Evolutionary conservation across 2,113 vertebrate genomes (phyloP).

Genomic region (Excalfactoria chinensis): DNA sequence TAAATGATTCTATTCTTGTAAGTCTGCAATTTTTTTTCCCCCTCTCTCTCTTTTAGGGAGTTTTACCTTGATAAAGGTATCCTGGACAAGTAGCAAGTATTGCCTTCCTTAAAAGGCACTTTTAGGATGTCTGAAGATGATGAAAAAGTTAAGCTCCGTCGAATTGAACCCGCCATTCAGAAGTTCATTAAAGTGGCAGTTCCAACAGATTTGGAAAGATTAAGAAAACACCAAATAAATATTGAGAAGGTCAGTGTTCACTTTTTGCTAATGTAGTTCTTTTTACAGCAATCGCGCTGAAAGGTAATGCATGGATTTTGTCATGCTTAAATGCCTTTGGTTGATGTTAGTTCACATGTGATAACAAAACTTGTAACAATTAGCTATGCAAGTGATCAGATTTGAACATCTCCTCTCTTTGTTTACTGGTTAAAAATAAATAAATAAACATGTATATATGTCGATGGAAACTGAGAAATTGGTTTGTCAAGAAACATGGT

Average conservation of each 20-base stretch:
- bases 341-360: neutral
- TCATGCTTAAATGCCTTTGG: neutral
- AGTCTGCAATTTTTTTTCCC: neutral
- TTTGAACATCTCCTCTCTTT: neutral
- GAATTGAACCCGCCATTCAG: constrained; percentile 91
- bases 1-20: neutral
- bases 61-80: constrained; percentile 47
- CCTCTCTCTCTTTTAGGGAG: constrained; percentile 38
- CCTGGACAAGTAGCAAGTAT: neutral
- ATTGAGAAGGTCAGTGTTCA: constrained; percentile 90
- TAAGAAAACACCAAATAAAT: constrained; percentile 95
- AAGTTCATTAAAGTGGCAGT: constrained; percentile 97
- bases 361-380: neutral
- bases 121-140: constrained; percentile 89
- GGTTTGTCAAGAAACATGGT: neutral
- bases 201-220: constrained; percentile 95
- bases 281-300: neutral
- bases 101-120: neutral
- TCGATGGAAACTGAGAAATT: neutral
- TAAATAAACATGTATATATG: neutral
- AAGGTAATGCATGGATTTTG: neutral
- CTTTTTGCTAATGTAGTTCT: neutral
- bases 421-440: neutral
- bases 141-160: constrained; percentile 89
- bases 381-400: neutral